Conservation (phyloP, 53 echinoderm and acorn worm genomes). For the Hippasteria phrygiana region DNA sequence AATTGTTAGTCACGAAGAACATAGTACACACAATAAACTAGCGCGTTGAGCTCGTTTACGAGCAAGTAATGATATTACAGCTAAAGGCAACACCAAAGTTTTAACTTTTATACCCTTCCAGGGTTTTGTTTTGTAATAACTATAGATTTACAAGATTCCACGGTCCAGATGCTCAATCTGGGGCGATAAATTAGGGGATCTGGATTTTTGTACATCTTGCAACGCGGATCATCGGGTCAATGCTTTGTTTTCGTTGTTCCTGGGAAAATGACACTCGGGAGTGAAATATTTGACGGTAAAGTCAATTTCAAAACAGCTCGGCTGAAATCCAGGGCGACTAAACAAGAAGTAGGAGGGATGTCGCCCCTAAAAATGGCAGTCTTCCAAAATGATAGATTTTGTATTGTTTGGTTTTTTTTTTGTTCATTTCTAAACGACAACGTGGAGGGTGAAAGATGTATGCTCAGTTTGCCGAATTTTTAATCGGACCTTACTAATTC, state of each 20-base stretch:
- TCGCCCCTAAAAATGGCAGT: neutral
- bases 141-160: neutral
- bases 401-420: no score
- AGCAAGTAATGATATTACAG: no score
- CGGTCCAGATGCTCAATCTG: neutral
- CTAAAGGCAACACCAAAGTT: no score
- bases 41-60: no score
- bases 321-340: no score
- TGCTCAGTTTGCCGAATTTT: no score
- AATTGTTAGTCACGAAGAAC: no score
- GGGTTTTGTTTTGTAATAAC: neutral
- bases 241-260: neutral
- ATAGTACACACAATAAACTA: no score
- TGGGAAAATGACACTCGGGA: neutral
- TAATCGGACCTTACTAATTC: no score
- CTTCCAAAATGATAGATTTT: neutral
- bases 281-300: neutral
- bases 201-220: neutral
- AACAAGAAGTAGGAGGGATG: no score
- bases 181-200: neutral
- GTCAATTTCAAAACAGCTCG: slow-evolving; percentile 12
- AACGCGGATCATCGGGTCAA: neutral
- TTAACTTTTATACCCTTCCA: neutral
- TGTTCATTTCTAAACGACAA: no score
- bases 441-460: no score